phyloP scores from a whole-genome alignment of 2,797 vertebrate species.

The Coracias cyanogaster region DNA sequence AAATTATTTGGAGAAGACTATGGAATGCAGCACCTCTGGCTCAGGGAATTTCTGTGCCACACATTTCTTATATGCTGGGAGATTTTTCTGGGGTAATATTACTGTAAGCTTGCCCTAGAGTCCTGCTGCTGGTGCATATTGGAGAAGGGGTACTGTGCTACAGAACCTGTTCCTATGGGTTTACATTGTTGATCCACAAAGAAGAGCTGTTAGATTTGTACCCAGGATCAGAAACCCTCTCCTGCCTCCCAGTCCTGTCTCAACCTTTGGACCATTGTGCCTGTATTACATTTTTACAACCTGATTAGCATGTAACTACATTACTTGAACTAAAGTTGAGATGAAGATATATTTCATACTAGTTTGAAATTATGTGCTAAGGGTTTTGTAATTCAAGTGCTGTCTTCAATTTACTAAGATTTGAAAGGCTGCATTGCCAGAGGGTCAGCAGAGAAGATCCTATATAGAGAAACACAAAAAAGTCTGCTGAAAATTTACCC shows the following conservation, averaged over 20 bases:
- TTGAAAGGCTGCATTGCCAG: not conserved
- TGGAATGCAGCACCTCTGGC: not conserved
- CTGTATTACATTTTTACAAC: constrained; percentile 8
- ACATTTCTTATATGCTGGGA: not conserved
- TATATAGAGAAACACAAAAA: not conserved
- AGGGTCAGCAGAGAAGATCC: not conserved
- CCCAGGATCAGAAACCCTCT: not conserved
- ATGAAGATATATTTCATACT: not conserved
- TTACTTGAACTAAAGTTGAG: not conserved
- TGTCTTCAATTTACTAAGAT: not conserved
- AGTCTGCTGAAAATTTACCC: not conserved
- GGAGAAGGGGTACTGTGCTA: not conserved
- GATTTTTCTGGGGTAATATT: not conserved
- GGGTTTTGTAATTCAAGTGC: constrained; percentile 9
- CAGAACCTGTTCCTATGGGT: fast-evolving
- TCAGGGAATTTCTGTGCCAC: not conserved
- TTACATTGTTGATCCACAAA: not conserved
- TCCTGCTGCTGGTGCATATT: not conserved
- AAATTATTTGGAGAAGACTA: not conserved
- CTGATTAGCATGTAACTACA: not conserved
- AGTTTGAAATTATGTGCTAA: not conserved
- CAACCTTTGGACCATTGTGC: not conserved
- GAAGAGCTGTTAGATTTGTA: not conserved
- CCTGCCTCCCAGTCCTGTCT: not conserved
- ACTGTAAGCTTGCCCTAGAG: not conserved